Evolutionary conservation across 2,888 invertebrate genomes (phyloP), one percentile per base, ranked within the genome.

Genomic region (Julus scandinavius): DNA sequence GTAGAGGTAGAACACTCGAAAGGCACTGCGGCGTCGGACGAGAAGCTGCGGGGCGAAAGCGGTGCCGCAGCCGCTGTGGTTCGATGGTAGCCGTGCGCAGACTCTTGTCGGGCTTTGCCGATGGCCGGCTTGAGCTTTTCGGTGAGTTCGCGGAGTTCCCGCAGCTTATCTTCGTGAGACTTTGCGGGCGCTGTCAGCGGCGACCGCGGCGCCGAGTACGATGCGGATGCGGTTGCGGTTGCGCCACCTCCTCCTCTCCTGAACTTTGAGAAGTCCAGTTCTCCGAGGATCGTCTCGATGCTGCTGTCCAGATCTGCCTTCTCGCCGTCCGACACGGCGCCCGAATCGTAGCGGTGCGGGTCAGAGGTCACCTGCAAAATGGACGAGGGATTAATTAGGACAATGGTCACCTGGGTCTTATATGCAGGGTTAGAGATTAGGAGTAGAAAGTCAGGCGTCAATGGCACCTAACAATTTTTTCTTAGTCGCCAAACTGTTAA

Each of bases 41-140:
- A 94, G 92, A 90, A 93, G 93, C 90, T 93, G 93, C 86, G 93
- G 92, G 90, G 91, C 91, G 89, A 92, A 2, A 20, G 20, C n/a
- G 63, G 6, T 7, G 63, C 63, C n/a, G 63, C 63, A 92, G 90
- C 92, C 91, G 89, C 92, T 92, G 87, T 89, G 88, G 41, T 88
- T 89, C 50, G 88, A 89, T 85, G 84, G 87, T 89, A 88, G 88
- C 89, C 87, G 87, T 84, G 88, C 89, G 89, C 85, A 89, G 85
- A 29, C 20, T 80, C 80, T 29, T 40, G 88, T 54, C 83, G 87
- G 4, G 86, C 72, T 20, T 83, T 86, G 63, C 20, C 29, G 45
- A 72, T 63, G 91, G 94, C 93, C 90, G 95, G 95, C 92, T 95
- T 95, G 89, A 97, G 94, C 90, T 96, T 94, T 92, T 96, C 96